Evolutionary conservation across 2,888 invertebrate genomes (phyloP).

Genomic region (Phyllotreta striolata): DNA sequence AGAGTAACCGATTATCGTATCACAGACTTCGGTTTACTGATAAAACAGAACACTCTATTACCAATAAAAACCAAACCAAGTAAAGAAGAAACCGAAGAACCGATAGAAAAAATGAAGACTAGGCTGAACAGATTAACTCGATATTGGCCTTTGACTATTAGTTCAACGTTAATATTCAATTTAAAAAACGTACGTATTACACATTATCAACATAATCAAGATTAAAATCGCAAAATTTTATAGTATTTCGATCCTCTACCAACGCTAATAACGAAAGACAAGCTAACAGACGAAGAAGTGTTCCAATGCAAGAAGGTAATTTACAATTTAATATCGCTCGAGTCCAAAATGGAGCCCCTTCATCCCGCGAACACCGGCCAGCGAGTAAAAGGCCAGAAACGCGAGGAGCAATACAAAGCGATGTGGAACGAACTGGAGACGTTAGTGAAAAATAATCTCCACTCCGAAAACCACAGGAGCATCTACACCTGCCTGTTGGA

Average conservation of each 20-base stretch:
- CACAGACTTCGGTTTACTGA: slow-evolving; percentile 87
- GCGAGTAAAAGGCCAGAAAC: slow-evolving; percentile 68
- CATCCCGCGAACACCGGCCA: slow-evolving; percentile 74
- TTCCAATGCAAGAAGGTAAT: slow-evolving; percentile 87
- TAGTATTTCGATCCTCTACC: slow-evolving; percentile 85
- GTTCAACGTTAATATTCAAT: slow-evolving; percentile 88
- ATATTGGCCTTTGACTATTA: slow-evolving; percentile 89
- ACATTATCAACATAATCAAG: neutral
- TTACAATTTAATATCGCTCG: slow-evolving; percentile 79
- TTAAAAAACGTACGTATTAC: slow-evolving; percentile 70
- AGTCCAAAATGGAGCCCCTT: slow-evolving; percentile 83
- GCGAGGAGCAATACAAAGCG: slow-evolving; percentile 89
- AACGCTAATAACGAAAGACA: slow-evolving; percentile 80
- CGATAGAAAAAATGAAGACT: slow-evolving; percentile 71
- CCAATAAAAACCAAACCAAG: slow-evolving; percentile 67
- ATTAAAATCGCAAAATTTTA: slow-evolving; percentile 38
- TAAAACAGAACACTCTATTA: slow-evolving; percentile 82
- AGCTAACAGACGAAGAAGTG: slow-evolving; percentile 85
- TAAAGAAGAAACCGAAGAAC: slow-evolving; percentile 61
- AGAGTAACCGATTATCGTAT: slow-evolving; percentile 90
- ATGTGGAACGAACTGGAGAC: slow-evolving; percentile 91
- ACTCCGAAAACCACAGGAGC: slow-evolving; percentile 79
- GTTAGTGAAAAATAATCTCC: slow-evolving; percentile 78
- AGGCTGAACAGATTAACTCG: slow-evolving; percentile 81
- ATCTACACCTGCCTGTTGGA: slow-evolving; percentile 84